Evolutionary conservation across 1,140 invertebrate species (phyloP).

Genomic region (Alviniconcha marisindica): DNA sequence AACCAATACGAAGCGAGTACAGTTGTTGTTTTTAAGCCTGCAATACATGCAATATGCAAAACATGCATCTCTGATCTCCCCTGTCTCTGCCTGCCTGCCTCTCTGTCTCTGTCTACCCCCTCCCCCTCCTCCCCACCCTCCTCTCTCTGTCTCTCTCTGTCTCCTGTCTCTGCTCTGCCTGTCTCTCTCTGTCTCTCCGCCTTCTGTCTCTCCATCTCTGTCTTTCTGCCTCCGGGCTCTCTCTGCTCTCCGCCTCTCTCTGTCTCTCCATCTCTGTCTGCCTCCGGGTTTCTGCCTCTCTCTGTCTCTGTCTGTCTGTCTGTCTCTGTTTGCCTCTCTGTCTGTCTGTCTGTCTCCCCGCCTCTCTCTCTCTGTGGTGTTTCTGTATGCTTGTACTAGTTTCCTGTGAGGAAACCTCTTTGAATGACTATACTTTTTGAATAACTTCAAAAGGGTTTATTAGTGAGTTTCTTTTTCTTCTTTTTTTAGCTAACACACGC

Average conservation of each 20-base stretch:
- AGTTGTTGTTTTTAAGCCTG: too few species aligned
- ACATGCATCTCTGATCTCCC: neutral
- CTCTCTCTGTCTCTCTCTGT: slow-evolving; percentile 20
- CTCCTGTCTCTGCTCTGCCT: slow-evolving; percentile 1
- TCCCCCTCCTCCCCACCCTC: neutral
- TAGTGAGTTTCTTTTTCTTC: too few species aligned
- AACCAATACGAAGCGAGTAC: too few species aligned
- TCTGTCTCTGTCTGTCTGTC: neutral
- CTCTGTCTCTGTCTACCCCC: neutral
- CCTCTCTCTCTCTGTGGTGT: too few species aligned
- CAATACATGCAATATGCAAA: too few species aligned
- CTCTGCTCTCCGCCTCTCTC: neutral
- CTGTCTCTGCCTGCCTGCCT: neutral
- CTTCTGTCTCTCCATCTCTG: slow-evolving; percentile 30
- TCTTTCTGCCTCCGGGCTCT: neutral
- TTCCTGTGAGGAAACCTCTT: too few species aligned
- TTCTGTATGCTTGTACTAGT: too few species aligned
- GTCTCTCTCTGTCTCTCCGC: slow-evolving; percentile 25
- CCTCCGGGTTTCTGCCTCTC: neutral
- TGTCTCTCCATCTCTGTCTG: neutral
- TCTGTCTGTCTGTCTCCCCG: too few species aligned
- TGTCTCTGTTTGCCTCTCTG: neutral
- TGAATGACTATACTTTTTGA: too few species aligned
- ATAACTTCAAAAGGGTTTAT: too few species aligned
- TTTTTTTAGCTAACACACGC: too few species aligned